phyloP scores from a whole-genome alignment of 2,797 vertebrate genomes.

The Oreonectes daqikongensis region DNA sequence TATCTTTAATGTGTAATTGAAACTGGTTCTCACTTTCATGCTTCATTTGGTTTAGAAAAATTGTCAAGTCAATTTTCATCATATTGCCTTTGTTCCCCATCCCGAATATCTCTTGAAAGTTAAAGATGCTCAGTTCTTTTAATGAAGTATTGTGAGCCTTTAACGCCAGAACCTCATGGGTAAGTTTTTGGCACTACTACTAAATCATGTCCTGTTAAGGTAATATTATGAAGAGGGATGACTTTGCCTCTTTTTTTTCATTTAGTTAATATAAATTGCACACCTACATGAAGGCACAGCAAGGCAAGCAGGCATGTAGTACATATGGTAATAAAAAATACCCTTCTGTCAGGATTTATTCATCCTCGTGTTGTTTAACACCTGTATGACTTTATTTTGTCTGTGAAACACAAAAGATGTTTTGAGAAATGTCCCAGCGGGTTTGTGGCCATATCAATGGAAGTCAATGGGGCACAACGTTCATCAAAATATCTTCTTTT shows the following conservation, averaged over 20 bases:
- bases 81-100: background rate
- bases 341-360: too few species aligned
- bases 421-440: too few species aligned
- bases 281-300: too few species aligned
- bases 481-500: background rate
- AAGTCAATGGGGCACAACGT: too few species aligned
- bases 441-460: too few species aligned
- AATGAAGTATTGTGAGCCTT: background rate
- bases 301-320: background rate
- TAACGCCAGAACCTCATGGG: background rate
- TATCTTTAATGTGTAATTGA: conserved; percentile 38
- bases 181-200: background rate
- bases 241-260: background rate
- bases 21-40: conserved; percentile 29
- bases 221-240: background rate
- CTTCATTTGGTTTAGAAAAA: conserved; percentile 7
- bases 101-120: conserved; percentile 1
- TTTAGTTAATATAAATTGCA: background rate
- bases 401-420: too few species aligned
- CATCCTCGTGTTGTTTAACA: too few species aligned
- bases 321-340: background rate
- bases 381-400: too few species aligned
- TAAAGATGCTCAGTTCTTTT: background rate
- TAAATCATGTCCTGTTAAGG: background rate
- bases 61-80: background rate